Evolutionary conservation across 2,797 vertebrate species (phyloP), one percentile per base, ranked within the genome.

Genomic region (Molossus molossus): DNA sequence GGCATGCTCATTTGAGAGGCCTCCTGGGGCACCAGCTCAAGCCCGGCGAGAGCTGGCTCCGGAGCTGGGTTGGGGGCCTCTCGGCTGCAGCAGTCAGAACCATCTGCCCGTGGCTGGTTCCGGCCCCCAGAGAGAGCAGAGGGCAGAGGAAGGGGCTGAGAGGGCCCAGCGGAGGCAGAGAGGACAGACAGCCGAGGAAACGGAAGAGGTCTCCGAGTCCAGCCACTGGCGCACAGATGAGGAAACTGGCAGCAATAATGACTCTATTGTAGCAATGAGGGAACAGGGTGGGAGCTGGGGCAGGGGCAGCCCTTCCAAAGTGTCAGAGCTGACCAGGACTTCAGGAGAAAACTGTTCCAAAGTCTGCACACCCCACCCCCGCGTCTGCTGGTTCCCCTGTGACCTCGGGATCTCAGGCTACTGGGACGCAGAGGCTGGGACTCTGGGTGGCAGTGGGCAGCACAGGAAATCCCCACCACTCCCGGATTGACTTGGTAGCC

Each of bases 281-380:
- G 40, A n/a, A 75, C 1, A 3, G 48, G 27, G 23, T 6, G 45
- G 48, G 64, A 15, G 48, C 4, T 0, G 0, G 9, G 4, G 6
- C 1, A 0, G 37, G 25, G 29, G 53, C 58, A 20, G n/a, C 20
- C 14, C 1, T 3, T 6, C 21, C 1, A 0, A 25, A 7, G 20
- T 23, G 60, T 37, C 73, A 0, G 8, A 45, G 67, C 62, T 4
- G 29, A 10, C 50, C 48, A 33, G 64, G 62, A 25, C 62, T 33
- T 53, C 48, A 37, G 64, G 72, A 33, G 48, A 40, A 20, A 12
- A 20, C 4, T 0, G 8, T 27, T 72, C 45, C 67, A 4, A 25
- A 18, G 20, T 37, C 62, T 45, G 5, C 45, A 33, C 12, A n/a
- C 25, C 60, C 23, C 27, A 20, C 45, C 48, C n/a, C 60, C 27